These are phyloP conservation scores for Cloeon dipterum DNA, from an alignment of 2,888 invertebrate genomes.

Conservation along the genomic window DNA sequence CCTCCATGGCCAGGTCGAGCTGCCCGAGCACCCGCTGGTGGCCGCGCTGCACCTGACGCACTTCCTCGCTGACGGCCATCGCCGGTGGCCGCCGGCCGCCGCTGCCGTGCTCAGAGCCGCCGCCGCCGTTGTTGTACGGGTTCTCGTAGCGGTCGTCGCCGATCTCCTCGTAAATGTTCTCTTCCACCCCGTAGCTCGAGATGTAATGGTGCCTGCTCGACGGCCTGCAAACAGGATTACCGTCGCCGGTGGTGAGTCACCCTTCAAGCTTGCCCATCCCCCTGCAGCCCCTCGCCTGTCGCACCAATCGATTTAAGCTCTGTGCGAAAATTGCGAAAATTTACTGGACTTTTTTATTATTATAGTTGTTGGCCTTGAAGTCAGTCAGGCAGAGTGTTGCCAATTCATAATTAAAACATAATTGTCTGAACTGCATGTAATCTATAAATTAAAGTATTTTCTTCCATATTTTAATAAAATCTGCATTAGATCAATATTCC, in stretches of 20 bases:
- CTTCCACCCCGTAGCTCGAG: conserved; percentile 60
- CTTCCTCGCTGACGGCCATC: conserved; percentile 46
- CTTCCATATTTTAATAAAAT: no score
- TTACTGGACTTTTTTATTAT: no score
- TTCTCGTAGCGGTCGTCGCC: conserved; percentile 24
- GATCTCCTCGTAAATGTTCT: conserved; percentile 63
- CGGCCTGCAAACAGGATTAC: conserved; percentile 15
- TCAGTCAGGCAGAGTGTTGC: conserved; percentile 15
- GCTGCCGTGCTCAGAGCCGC: neutral
- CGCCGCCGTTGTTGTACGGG: conserved; percentile 4
- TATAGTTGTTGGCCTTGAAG: no score
- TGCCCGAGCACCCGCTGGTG: conserved; percentile 67
- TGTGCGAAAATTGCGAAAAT: no score
- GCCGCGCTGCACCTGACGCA: conserved; percentile 56
- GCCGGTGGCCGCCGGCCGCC: neutral
- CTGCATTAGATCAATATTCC: no score
- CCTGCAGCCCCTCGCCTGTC: no score
- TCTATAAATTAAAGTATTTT: no score
- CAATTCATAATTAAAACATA: no score
- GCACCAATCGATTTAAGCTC: no score
- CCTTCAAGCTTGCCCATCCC: no score
- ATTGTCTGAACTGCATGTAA: no score
- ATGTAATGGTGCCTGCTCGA: conserved; percentile 41
- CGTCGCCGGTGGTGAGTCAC: conserved; percentile 8
- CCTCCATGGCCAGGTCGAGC: conserved; percentile 68